Conservation (phyloP, 2,888 invertebrate species). For the Lepidocyrtinus sp. region DNA sequence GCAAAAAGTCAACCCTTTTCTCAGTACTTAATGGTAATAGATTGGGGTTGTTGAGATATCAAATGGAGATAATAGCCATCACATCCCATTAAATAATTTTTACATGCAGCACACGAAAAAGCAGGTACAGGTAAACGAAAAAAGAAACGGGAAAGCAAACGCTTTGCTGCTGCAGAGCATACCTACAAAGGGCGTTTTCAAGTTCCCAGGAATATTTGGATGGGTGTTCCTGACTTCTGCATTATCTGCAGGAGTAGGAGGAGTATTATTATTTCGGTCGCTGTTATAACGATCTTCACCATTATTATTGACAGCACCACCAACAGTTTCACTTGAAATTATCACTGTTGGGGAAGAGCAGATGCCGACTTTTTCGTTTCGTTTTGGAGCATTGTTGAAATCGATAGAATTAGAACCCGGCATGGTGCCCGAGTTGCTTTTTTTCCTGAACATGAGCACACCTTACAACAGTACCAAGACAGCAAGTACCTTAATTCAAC, state of each 20-base stretch:
- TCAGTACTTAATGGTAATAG: not conserved
- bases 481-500: too few relatives aligned
- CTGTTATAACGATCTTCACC: constrained; percentile 22
- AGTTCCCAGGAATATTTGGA: constrained; percentile 35
- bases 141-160: not conserved
- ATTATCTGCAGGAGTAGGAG: constrained; percentile 1
- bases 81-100: constrained; percentile 5
- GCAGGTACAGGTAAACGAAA: not conserved
- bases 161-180: too few relatives aligned
- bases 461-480: not conserved
- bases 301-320: constrained; percentile 26
- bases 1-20: constrained; percentile 16
- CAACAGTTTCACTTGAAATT: not conserved
- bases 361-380: constrained; percentile 25
- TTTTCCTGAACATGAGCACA: constrained; percentile 36
- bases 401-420: constrained; percentile 37
- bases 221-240: constrained; percentile 12
- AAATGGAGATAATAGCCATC: constrained; percentile 22
- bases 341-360: not conserved
- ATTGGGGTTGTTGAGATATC: not conserved
- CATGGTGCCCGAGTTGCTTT: constrained; percentile 34
- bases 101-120: not conserved
- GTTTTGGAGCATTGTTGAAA: constrained; percentile 31
- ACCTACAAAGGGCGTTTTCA: constrained; percentile 51
- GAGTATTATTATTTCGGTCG: constrained; percentile 25